These are phyloP conservation scores for Seira musarum DNA, from an alignment of 2,888 invertebrate genomes.

Conservation along the genomic window DNA sequence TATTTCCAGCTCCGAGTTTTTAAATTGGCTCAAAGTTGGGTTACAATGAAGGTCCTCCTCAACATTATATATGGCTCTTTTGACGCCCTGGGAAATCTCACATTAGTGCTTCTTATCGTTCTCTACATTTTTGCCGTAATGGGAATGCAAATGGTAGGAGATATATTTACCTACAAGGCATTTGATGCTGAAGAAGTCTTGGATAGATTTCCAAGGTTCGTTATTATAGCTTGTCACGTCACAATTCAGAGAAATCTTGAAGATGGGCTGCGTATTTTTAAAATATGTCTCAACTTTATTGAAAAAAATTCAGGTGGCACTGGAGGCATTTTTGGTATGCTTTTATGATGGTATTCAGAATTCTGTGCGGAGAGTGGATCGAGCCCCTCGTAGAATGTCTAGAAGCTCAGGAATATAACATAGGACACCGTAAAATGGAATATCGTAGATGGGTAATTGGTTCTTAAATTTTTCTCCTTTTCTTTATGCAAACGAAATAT, in stretches of 20 bases:
- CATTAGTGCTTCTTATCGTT: constrained; percentile 94
- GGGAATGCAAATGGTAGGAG: constrained; percentile 96
- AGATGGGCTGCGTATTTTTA: no score
- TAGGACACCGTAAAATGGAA: background rate
- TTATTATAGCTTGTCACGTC: background rate
- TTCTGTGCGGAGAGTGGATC: constrained; percentile 79
- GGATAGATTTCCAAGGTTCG: constrained; percentile 76
- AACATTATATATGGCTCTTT: constrained; percentile 97
- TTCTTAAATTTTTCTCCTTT: no score
- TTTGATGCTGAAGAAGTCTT: constrained; percentile 77
- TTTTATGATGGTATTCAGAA: constrained; percentile 97
- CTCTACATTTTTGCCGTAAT: constrained; percentile 99
- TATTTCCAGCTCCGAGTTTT: constrained; percentile 87
- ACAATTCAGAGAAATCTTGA: no score
- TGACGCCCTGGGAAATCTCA: constrained; percentile 95
- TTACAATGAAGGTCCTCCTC: constrained; percentile 96
- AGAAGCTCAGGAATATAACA: constrained; percentile 80
- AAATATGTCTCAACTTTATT: background rate
- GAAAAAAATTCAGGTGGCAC: constrained; percentile 82
- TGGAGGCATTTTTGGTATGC: constrained; percentile 98
- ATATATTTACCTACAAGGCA: constrained; percentile 89
- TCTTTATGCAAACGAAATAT: no score
- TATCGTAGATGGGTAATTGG: no score
- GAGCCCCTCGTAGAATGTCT: constrained; percentile 98
- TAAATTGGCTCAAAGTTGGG: constrained; percentile 97